A percentile compares a stretch with the other conserved stretches of the same genome.
Conservation (phyloP, 2,797 vertebrate genomes). For the Channa striata region DNA sequence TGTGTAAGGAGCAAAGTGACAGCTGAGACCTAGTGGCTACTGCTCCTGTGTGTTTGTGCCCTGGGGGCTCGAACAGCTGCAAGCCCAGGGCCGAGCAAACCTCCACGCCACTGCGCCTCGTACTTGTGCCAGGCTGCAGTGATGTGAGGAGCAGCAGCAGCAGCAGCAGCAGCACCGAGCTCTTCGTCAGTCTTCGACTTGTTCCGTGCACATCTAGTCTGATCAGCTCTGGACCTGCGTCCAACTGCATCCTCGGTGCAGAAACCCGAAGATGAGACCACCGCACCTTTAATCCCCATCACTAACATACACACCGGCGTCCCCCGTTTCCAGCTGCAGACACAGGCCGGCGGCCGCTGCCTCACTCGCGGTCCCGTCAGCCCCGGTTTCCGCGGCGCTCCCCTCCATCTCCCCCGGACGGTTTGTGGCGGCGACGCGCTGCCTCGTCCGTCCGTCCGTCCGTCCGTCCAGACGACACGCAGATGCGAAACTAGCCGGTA, state of each 20-base stretch:
- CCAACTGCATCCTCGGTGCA: too few species aligned
- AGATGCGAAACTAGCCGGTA: not conserved
- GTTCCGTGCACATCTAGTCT: too few species aligned
- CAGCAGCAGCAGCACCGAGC: too few species aligned
- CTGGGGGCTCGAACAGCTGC: too few species aligned
- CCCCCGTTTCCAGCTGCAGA: conserved; percentile 76
- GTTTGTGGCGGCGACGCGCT: conserved; percentile 29
- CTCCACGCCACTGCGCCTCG: too few species aligned
- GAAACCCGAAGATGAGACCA: too few species aligned
- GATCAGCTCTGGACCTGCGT: too few species aligned
- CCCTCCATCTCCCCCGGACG: conserved; percentile 80
- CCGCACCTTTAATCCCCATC: not conserved
- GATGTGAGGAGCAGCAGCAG: too few species aligned
- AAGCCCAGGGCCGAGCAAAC: too few species aligned
- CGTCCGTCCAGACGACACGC: conserved; percentile 30
- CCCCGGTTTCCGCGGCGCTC: conserved; percentile 75
- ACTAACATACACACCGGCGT: conserved; percentile 71
- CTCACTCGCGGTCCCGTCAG: conserved; percentile 71
- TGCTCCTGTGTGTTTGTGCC: too few species aligned
- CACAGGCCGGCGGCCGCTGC: conserved; percentile 65
- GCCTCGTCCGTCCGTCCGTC: conserved; percentile 44
- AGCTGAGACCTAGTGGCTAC: not conserved
- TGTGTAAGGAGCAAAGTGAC: conserved; percentile 24
- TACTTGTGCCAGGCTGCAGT: too few species aligned
- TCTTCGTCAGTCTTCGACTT: too few species aligned